Conservation (phyloP, 2,888 invertebrate genomes). For the Zhengitettix transpicula region DNA sequence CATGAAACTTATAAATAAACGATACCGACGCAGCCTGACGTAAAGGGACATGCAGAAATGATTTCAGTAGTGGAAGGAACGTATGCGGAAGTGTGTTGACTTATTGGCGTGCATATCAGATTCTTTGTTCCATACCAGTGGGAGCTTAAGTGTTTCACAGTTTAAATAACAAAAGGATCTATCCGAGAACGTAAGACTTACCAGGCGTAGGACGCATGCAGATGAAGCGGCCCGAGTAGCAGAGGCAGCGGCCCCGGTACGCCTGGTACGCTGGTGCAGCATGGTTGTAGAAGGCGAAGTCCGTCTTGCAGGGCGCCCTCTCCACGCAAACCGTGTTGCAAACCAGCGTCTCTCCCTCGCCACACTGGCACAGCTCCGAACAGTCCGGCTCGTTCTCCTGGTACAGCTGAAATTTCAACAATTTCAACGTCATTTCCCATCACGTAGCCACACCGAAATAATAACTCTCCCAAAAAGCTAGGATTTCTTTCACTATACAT, state of each 20-base stretch:
- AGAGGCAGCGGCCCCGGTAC: constrained; percentile 72
- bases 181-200: too few species aligned
- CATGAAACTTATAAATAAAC: too few species aligned
- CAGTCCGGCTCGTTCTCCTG: constrained; percentile 76
- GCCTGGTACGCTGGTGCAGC: constrained; percentile 82
- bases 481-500: too few species aligned
- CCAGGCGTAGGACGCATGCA: constrained; percentile 72
- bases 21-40: too few species aligned
- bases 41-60: too few species aligned
- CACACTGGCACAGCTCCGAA: constrained; percentile 78
- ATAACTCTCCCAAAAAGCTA: too few species aligned
- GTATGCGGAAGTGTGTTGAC: too few species aligned
- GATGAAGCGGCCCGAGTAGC: constrained; percentile 82
- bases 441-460: neutral
- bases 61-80: too few species aligned
- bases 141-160: too few species aligned
- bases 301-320: constrained; percentile 70
- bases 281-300: constrained; percentile 79
- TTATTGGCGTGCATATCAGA: too few species aligned
- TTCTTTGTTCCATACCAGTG: too few species aligned
- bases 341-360: constrained; percentile 54
- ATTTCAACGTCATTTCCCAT: constrained; percentile 3
- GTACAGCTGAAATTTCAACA: constrained; percentile 42
- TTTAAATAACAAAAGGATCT: too few species aligned
- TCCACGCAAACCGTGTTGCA: constrained; percentile 83